These are phyloP conservation scores for Euwallacea similis DNA, from an alignment of 1,140 invertebrate genomes.

Conservation along the genomic window DNA sequence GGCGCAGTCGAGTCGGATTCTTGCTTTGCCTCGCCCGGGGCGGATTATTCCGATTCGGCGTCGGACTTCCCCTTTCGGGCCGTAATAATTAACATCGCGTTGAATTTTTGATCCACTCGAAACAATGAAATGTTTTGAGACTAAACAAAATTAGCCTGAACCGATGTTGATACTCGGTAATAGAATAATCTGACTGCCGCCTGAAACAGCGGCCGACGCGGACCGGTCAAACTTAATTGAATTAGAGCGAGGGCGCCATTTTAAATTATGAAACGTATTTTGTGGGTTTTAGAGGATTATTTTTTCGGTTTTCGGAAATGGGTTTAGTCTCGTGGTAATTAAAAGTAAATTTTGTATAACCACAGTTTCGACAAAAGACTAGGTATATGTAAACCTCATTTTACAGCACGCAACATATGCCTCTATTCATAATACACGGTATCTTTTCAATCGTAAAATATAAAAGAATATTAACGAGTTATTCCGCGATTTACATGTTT, in stretches of 20 bases:
- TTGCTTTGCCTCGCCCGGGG: background rate
- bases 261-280: constrained; percentile 41
- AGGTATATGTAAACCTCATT: too few relatives aligned
- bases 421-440: too few relatives aligned
- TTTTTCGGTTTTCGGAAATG: background rate
- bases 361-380: too few relatives aligned
- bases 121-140: constrained; percentile 56
- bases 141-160: constrained; percentile 55
- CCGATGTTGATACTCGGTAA: constrained; percentile 56
- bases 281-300: constrained; percentile 2
- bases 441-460: too few relatives aligned
- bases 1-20: background rate
- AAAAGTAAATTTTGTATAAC: too few relatives aligned
- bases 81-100: constrained; percentile 55
- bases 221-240: constrained; percentile 45
- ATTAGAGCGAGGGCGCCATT: constrained; percentile 39
- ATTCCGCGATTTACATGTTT: too few relatives aligned
- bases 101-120: constrained; percentile 57
- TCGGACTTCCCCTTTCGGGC: constrained; percentile 15
- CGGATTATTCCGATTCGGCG: constrained; percentile 1
- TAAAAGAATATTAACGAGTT: too few relatives aligned
- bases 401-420: too few relatives aligned
- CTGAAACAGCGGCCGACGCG: constrained; percentile 12
- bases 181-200: constrained; percentile 55
- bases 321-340: too few relatives aligned